Evolutionary conservation across 1,140 invertebrate species (phyloP), one percentile per base, ranked within the genome.

Genomic region (Myzus persicae): DNA sequence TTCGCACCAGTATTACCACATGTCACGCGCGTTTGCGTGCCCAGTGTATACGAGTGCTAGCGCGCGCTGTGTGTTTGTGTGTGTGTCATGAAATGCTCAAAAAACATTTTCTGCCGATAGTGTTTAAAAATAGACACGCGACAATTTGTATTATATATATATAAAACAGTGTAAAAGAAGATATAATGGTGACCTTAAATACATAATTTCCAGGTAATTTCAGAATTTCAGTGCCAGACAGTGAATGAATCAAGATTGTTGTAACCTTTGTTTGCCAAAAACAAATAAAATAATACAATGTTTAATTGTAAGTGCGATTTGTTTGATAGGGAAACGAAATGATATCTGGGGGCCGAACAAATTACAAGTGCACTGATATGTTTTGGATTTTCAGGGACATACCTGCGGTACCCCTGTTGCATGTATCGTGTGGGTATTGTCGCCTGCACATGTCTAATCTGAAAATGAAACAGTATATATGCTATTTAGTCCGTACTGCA

Each of bases 401-500:
- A 98, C 98, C 98, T 98, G 98, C 98, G 94, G 98, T 99, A 96
- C 98, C 98, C 96, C 98, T 97, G 97, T 99, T 99, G 97, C 98
- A 99, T 96, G 97, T 97, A 96, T 98, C 98, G 96, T 97, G 97
- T 95, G 97, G 97, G 96, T 98, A 98, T 96, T 98, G 97, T 96
- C 98, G 97, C 96, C 98, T 97, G 97, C 98, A 99, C 98, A 99
- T 99, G 97, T 99, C 98, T 97, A 99, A 98, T 98, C 98, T 99
- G 98, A 96, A 97, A 97, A 94, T 93, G 95, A 95, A 94, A 94
- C 81, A 93, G 20, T 93, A 44, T 26, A 89, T 89, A 40, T 51
- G 81, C 20, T 67, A 90, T 93, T 85, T 54, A 93, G 54, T 93
- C 81, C 46, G 36, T 84, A n/a, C 46, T 26, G 76, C 82, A 40